These are phyloP conservation scores for Ectemnius cavifrons DNA, from an alignment of 2,888 invertebrate genomes.

Conservation along the genomic window DNA sequence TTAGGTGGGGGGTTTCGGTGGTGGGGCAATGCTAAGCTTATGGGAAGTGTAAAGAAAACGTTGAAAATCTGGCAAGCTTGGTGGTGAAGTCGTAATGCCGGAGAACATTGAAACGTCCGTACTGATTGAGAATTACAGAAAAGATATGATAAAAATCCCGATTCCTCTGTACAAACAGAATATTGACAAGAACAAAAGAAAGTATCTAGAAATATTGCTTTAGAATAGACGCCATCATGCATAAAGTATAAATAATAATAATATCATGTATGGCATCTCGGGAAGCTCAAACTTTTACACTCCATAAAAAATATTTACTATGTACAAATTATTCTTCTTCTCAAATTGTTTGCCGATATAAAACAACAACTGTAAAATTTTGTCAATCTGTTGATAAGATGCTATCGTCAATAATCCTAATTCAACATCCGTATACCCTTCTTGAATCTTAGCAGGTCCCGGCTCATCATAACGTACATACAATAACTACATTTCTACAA, in stretches of 20 bases:
- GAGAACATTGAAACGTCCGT: no score
- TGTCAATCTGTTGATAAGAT: background rate
- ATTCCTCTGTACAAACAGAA: no score
- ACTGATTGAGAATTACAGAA: no score
- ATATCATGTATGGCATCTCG: slow-evolving; percentile 45
- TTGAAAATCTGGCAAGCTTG: no score
- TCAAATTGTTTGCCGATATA: slow-evolving; percentile 3
- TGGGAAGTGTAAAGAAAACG: no score
- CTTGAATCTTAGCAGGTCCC: background rate
- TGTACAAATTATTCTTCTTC: slow-evolving; percentile 51
- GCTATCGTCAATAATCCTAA: background rate
- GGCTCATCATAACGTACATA: slow-evolving; percentile 24
- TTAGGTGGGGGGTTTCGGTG: no score
- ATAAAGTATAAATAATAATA: slow-evolving; percentile 42
- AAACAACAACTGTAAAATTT: slow-evolving; percentile 13
- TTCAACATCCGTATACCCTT: slow-evolving; percentile 22
- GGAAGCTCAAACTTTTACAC: slow-evolving; percentile 40
- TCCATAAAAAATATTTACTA: slow-evolving; percentile 62
- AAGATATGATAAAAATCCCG: no score
- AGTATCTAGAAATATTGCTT: background rate
- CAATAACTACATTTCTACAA: slow-evolving; percentile 41
- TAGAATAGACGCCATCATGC: slow-evolving; percentile 5
- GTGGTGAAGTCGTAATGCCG: no score
- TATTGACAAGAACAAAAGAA: no score
- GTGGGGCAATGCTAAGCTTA: no score